Percentiles rank a stretch among this genome's conserved stretches.
These are phyloP conservation scores for Lordiphosa mommai DNA, from an alignment of 1,140 invertebrate species.

Conservation along the genomic window DNA sequence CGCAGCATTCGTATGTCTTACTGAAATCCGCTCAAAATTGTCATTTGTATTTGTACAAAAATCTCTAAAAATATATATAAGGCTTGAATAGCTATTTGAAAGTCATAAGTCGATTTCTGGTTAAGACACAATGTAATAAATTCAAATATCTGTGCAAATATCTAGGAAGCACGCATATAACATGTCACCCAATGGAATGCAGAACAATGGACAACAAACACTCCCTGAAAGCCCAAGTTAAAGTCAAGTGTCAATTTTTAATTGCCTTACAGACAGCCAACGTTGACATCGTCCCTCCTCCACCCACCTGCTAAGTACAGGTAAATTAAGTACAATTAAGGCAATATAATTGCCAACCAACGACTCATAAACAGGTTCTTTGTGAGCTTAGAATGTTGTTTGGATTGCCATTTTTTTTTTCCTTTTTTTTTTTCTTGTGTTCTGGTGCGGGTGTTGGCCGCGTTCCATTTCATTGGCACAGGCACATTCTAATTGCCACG, in stretches of 20 bases:
- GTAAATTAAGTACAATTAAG: conserved; percentile 41
- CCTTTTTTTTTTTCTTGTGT: background rate
- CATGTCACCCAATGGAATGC: conserved; percentile 27
- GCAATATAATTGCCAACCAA: conserved; percentile 32
- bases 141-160: too few species aligned
- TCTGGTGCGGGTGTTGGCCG: conserved; percentile 27
- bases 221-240: conserved; percentile 12
- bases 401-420: background rate
- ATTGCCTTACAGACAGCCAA: conserved; percentile 11
- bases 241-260: conserved; percentile 23
- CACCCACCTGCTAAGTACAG: conserved; percentile 1
- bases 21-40: too few species aligned
- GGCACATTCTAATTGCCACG: conserved; percentile 25
- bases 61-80: too few species aligned
- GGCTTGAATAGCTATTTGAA: too few species aligned
- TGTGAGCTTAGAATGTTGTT: conserved; percentile 36
- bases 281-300: background rate
- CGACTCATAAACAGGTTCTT: conserved; percentile 33
- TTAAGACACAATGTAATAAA: too few species aligned
- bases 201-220: conserved; percentile 3
- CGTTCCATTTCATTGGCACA: conserved; percentile 7
- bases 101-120: too few species aligned
- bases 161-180: conserved; percentile 12
- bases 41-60: too few species aligned
- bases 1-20: too few species aligned